These are phyloP conservation scores for Cuculus canorus DNA, from an alignment of 2,797 vertebrate species.

Conservation along the genomic window DNA sequence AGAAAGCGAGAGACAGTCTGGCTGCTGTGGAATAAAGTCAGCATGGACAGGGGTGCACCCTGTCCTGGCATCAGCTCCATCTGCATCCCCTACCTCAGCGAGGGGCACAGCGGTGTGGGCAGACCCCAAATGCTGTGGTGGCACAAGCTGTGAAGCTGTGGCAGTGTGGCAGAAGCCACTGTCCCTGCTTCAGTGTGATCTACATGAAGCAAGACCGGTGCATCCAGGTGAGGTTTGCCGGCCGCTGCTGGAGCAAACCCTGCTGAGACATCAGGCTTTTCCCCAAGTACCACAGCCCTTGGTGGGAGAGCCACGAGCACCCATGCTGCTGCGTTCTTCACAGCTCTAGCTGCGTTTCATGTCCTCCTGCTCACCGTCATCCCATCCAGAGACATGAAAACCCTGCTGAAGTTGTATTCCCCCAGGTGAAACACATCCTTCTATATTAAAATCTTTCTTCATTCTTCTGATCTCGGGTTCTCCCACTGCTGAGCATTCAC, in stretches of 20 bases:
- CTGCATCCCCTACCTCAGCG: background rate
- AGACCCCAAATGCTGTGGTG: fast-evolving
- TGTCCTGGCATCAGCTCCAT: background rate
- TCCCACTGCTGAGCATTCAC: fast-evolving
- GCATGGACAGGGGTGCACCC: background rate
- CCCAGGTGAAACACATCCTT: background rate
- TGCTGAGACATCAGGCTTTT: no score
- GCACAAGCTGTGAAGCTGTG: background rate
- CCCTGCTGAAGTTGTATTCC: background rate
- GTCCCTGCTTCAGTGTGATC: fast-evolving
- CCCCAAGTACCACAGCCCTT: background rate
- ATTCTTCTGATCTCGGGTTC: background rate
- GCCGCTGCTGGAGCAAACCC: background rate
- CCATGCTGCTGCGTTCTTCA: background rate
- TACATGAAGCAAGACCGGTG: fast-evolving
- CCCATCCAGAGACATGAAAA: background rate
- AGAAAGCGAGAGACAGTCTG: background rate
- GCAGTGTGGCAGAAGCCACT: background rate
- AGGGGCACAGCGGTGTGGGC: no score
- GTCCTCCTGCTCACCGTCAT: no score
- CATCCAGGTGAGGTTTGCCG: fast-evolving
- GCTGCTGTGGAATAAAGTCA: background rate
- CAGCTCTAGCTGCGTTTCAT: fast-evolving
- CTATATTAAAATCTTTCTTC: fast-evolving
- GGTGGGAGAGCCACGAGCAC: background rate